phyloP scores from a whole-genome alignment of 2,113 vertebrate genomes.

The Atherinomorus stipes region DNA sequence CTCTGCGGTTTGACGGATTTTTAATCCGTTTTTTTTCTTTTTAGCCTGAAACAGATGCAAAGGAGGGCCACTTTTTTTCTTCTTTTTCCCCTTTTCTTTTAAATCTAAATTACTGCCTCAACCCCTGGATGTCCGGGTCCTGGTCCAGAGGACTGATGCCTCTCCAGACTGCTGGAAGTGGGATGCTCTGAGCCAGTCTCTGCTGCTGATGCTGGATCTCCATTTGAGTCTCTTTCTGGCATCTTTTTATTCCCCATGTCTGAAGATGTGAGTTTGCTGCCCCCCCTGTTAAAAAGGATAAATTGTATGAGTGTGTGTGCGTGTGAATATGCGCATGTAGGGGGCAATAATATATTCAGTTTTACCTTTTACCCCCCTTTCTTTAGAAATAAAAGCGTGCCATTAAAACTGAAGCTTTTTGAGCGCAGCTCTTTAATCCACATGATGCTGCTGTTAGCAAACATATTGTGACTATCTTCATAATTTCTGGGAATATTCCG shows the following conservation, averaged over 20 bases:
- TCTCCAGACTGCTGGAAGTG: no score
- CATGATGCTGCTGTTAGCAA: constrained; percentile 37
- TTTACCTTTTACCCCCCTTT: no score
- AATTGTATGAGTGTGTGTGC: neutral
- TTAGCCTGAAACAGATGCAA: no score
- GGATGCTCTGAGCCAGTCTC: neutral
- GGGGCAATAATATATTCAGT: neutral
- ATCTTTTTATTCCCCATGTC: constrained; percentile 11
- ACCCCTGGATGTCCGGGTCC: no score
- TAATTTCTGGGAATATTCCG: constrained; percentile 16
- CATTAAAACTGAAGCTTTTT: neutral
- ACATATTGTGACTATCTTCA: constrained; percentile 52
- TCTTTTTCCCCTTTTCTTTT: no score
- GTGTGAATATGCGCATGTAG: neutral
- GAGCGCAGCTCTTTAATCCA: no score
- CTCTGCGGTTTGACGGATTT: no score
- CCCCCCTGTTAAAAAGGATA: constrained; percentile 19
- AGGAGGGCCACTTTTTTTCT: no score
- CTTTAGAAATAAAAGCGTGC: no score
- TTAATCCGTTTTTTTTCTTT: no score
- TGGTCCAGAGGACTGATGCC: no score
- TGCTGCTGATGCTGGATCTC: neutral
- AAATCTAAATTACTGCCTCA: no score
- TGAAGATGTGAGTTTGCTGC: constrained; percentile 54
- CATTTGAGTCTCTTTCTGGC: constrained; percentile 17